phyloP scores from a whole-genome alignment of 2,888 invertebrate genomes.

The Perdita meconis region DNA sequence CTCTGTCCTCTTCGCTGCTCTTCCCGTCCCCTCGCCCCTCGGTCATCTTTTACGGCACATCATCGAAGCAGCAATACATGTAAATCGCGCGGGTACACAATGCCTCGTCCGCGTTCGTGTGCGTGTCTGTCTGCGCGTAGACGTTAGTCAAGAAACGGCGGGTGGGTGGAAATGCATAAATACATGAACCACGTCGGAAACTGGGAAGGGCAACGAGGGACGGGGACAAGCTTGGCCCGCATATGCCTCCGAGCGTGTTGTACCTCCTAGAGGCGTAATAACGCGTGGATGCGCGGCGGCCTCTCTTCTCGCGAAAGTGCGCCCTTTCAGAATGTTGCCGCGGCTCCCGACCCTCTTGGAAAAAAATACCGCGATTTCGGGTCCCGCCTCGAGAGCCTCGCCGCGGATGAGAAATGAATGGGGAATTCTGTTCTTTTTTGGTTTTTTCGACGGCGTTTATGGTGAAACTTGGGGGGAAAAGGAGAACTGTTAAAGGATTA shows the following conservation, averaged over 20 bases:
- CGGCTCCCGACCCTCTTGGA: slow-evolving; percentile 50
- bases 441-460: slow-evolving; percentile 7
- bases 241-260: slow-evolving; percentile 74
- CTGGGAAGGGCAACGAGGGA: slow-evolving; percentile 71
- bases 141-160: slow-evolving; percentile 62
- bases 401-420: slow-evolving; percentile 58
- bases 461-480: slow-evolving; percentile 1
- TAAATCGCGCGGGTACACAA: slow-evolving; percentile 48
- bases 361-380: slow-evolving; percentile 51
- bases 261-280: slow-evolving; percentile 78
- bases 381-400: slow-evolving; percentile 22
- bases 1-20: slow-evolving; percentile 25
- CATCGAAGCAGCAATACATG: slow-evolving; percentile 59
- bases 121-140: slow-evolving; percentile 28
- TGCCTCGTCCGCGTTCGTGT: slow-evolving; percentile 6
- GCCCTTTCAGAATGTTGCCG: slow-evolving; percentile 73
- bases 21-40: slow-evolving; percentile 13
- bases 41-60: slow-evolving; percentile 54
- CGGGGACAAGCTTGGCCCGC: slow-evolving; percentile 76
- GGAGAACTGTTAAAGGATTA: slow-evolving; percentile 1
- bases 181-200: slow-evolving; percentile 79
- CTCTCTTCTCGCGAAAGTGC: slow-evolving; percentile 74
- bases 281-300: slow-evolving; percentile 73
- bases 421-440: slow-evolving; percentile 55
- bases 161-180: slow-evolving; percentile 81